Evolutionary conservation across 2,888 invertebrate species (phyloP).

Genomic region (Resseliella maxima): DNA sequence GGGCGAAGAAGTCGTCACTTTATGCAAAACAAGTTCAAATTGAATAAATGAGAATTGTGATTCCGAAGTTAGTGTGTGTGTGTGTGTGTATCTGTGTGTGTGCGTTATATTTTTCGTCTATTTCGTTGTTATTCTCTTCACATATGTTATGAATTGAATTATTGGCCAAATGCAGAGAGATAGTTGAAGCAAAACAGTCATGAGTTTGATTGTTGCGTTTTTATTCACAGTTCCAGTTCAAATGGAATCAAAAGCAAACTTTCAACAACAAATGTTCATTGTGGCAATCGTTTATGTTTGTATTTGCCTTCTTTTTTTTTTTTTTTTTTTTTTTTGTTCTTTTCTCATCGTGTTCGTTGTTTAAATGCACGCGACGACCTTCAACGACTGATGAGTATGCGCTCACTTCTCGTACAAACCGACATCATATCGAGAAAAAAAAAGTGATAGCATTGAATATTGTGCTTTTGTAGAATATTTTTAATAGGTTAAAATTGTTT

Average conservation of each 20-base stretch:
- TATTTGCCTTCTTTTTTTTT: neutral
- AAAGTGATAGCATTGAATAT: conserved; percentile 47
- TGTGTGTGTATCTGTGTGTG: neutral
- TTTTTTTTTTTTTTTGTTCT: neutral
- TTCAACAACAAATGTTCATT: neutral
- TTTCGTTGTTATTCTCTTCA: neutral
- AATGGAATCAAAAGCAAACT: neutral
- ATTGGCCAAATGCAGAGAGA: neutral
- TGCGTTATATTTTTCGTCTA: neutral
- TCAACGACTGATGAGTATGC: conserved; percentile 38
- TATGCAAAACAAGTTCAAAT: conserved; percentile 51
- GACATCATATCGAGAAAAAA: no score
- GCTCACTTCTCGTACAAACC: conserved; percentile 12
- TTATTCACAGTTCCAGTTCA: neutral
- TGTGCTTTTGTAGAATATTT: neutral
- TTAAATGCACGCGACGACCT: conserved; percentile 34
- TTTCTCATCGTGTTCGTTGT: neutral
- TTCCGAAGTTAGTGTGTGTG: neutral
- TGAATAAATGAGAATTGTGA: neutral
- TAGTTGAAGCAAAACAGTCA: neutral
- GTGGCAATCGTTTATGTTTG: neutral
- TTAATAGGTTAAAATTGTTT: conserved; percentile 26
- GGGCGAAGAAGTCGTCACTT: conserved; percentile 42
- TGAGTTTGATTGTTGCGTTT: neutral
- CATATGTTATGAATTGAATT: conserved; percentile 13